Conservation (phyloP, 2,113 vertebrate genomes). For the Elaphurus davidianus region DNA sequence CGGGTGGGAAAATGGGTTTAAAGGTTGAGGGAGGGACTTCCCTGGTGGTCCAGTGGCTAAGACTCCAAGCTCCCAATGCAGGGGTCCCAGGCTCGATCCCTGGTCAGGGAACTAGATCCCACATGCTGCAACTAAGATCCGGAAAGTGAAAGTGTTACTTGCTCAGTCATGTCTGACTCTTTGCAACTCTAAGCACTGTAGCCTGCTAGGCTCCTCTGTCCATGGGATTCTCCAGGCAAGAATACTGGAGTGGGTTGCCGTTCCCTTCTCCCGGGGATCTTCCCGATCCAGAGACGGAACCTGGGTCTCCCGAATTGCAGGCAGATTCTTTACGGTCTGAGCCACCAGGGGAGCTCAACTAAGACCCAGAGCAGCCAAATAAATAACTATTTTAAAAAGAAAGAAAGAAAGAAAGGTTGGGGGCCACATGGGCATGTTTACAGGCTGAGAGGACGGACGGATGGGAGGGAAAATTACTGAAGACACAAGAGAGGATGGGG, state of each 20-base stretch:
- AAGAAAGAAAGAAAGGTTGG: neutral
- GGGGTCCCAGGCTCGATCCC: neutral
- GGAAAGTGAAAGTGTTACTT: neutral
- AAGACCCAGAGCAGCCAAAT: neutral
- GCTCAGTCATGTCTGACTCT: neutral
- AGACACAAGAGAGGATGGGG: neutral
- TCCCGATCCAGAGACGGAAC: neutral
- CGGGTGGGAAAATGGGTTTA: neutral
- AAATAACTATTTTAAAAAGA: neutral
- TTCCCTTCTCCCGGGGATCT: neutral
- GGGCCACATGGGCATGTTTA: neutral
- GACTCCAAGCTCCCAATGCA: neutral
- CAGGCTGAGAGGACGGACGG: neutral
- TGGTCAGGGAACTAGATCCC: neutral
- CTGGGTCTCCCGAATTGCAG: neutral
- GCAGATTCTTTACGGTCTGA: neutral
- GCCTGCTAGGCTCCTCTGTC: neutral
- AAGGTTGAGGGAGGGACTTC: neutral
- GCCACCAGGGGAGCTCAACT: neutral
- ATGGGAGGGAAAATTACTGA: neutral
- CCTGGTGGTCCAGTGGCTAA: neutral
- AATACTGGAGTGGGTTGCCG: neutral
- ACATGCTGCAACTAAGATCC: neutral
- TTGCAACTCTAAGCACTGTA: neutral
- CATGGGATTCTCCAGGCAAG: neutral